Evolutionary conservation across 1,140 invertebrate species (phyloP).

Genomic region (Portunus trituberculatus): DNA sequence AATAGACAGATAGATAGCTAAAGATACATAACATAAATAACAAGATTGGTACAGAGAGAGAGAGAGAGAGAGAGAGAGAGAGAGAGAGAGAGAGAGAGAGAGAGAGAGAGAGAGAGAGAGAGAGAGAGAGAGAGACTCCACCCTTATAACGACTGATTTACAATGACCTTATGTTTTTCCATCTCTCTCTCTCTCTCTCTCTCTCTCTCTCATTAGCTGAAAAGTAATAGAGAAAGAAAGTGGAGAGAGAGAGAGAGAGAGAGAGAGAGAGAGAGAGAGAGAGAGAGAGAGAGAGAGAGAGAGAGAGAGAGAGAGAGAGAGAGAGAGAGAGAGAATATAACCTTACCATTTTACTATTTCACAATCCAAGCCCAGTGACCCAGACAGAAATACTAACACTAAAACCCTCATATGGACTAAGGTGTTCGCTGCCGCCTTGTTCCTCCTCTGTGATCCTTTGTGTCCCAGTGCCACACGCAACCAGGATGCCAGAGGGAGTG

Average conservation of each 20-base stretch:
- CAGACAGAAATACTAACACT: neutral
- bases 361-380: no score
- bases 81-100: neutral
- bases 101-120: neutral
- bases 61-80: neutral
- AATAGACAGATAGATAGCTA: neutral
- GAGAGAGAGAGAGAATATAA: neutral
- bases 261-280: slow-evolving; percentile 40
- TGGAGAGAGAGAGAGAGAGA: neutral
- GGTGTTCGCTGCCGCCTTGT: no score
- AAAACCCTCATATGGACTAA: neutral
- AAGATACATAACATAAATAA: neutral
- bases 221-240: neutral
- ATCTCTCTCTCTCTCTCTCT: no score
- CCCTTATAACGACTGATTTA: neutral
- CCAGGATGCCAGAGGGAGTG: no score
- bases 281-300: slow-evolving; percentile 39
- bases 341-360: neutral
- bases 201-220: no score
- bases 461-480: no score
- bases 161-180: neutral
- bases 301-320: slow-evolving; percentile 34
- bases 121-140: neutral
- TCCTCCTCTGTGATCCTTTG: no score
- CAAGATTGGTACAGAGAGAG: neutral